Evolutionary conservation across 2,113 vertebrate species (phyloP), one percentile per base, ranked within the genome.

Genomic region (Pycnonotus jocosus): DNA sequence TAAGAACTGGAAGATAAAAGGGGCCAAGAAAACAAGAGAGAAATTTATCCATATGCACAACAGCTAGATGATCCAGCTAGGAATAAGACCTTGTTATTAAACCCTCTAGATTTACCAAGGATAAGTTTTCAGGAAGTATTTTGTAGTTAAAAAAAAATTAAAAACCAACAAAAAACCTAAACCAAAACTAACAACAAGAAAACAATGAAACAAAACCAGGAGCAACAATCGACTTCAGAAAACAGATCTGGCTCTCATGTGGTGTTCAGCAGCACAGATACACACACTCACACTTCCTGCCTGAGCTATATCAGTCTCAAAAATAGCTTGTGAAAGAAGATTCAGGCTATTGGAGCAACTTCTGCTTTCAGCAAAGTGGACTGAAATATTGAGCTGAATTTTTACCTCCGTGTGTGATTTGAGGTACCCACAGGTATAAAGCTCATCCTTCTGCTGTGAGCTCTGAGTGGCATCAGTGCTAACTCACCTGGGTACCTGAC

Each of bases 211-310:
- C 22, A 50, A 77, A 89, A 60, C n/a, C 37, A 83, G 38, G 81
- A 78, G 27, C 81, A 58, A 77, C 27, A 93, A 86, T 47, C 2
- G 0, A 66, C 45, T 90, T 71, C 40, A 60, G 58, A 95, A 91
- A 82, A 76, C 37, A 89, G 70, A 71, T 89, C 91, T 71, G 45
- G 38, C 71, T 40, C 62, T 95, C 86, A 79, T 58, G 16, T 95
- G 78, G 68, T 90, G 71, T 47, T 88, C 81, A 95, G 85, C 64
- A 88, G 92, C 88, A 54, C 70, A 83, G 74, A 72, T 30, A 91
- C 7, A 45, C 24, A 35, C 64, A 33, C 28, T 88, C 24, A 20
- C 33, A 50, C 54, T 93, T 95, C 90, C 93, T 95, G 84, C 70
- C 88, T 37, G 23, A 73, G 50, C 80, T 92, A 28, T 47, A 80